phyloP scores from a whole-genome alignment of 2,797 vertebrate species.

The Pelodytes ibericus region DNA sequence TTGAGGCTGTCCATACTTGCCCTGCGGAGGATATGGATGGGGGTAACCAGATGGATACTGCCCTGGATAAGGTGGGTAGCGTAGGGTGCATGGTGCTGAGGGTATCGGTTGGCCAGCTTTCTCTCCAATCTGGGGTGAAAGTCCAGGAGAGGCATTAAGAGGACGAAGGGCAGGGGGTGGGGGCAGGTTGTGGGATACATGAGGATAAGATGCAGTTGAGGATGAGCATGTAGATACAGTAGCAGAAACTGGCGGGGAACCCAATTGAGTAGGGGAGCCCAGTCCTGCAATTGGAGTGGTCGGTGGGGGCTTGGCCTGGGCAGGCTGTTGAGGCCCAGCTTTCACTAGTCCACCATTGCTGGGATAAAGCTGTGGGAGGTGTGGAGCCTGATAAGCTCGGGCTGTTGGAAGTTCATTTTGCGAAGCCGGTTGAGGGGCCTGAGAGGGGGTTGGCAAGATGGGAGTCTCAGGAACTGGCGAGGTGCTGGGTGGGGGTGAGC shows the following conservation, averaged over 20 bases:
- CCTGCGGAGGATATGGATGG: conserved; percentile 77
- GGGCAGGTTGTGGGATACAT: conserved; percentile 73
- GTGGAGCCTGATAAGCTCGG: conserved; percentile 70
- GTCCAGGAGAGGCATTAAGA: conserved; percentile 68
- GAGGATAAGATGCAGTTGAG: conserved; percentile 67
- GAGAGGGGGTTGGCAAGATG: conserved; percentile 58
- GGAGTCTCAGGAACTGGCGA: conserved; percentile 70
- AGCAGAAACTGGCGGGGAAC: conserved; percentile 30
- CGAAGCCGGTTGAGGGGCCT: conserved; percentile 69
- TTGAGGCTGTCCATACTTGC: conserved; percentile 56
- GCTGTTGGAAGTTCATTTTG: conserved; percentile 70
- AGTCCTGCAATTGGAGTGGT: conserved; percentile 60
- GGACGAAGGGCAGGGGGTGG: conserved; percentile 75
- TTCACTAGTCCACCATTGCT: conserved; percentile 47
- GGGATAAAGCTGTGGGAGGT: conserved; percentile 63
- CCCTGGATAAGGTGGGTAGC: conserved; percentile 75
- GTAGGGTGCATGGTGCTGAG: conserved; percentile 40
- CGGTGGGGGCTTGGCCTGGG: conserved; percentile 56
- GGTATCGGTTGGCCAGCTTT: conserved; percentile 36
- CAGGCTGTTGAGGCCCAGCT: conserved; percentile 57
- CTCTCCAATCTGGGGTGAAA: conserved; percentile 67
- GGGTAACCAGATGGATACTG: conserved; percentile 70
- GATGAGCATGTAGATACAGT: conserved; percentile 57
- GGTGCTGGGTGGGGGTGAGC: conserved; percentile 81
- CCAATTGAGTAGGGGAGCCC: conserved; percentile 50